Conservation (phyloP, 2,797 vertebrate genomes). For the Toxotes lorentzi region DNA sequence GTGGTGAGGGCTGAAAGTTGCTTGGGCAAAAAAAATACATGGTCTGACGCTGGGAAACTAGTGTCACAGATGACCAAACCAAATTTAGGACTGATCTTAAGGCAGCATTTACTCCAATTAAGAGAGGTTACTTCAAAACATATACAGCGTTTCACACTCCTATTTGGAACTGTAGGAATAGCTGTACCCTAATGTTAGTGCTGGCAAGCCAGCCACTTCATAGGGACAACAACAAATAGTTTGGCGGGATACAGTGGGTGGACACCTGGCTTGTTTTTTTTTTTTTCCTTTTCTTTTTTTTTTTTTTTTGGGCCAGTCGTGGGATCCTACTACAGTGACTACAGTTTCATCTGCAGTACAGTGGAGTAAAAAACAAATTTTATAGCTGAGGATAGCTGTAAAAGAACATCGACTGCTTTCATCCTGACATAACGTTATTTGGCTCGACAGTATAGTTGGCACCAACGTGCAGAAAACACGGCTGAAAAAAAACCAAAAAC, state of each 20-base stretch:
- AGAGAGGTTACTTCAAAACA: conserved; percentile 62
- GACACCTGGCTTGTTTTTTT: conserved; percentile 33
- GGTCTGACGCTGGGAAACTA: neutral
- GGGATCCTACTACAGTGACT: conserved; percentile 1
- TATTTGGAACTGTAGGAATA: conserved; percentile 64
- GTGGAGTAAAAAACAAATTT: conserved; percentile 13
- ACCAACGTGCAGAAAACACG: conserved; percentile 27
- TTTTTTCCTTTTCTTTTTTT: no score
- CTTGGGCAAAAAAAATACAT: neutral
- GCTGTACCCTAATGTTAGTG: conserved; percentile 39
- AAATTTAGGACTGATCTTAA: neutral
- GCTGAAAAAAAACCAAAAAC: conserved; percentile 21
- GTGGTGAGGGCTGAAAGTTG: neutral
- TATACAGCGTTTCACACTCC: conserved; percentile 62
- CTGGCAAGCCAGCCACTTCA: conserved; percentile 50
- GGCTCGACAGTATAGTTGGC: conserved; percentile 32
- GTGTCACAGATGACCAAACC: neutral
- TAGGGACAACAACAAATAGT: conserved; percentile 57
- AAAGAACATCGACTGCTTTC: conserved; percentile 18
- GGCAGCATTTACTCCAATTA: conserved; percentile 15
- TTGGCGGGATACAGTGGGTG: conserved; percentile 62
- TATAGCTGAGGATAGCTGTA: neutral
- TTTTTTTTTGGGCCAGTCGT: conserved; percentile 17
- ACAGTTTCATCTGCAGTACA: conserved; percentile 9
- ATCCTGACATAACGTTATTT: conserved; percentile 41